Evolutionary conservation across 2,888 invertebrate genomes (phyloP).

Genomic region (Psylliodes chrysocephalus): DNA sequence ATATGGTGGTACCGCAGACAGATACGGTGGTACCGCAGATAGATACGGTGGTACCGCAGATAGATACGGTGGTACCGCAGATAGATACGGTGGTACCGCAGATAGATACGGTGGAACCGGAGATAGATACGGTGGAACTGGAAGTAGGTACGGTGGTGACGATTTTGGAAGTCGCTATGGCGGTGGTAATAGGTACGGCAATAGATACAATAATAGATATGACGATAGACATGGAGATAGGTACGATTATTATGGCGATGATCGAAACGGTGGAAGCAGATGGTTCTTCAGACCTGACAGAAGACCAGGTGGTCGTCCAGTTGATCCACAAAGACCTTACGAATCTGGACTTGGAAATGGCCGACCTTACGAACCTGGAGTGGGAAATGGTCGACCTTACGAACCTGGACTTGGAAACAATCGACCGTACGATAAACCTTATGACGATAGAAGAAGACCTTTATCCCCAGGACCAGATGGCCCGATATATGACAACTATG

Average conservation of each 20-base stretch:
- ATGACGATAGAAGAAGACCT: slow-evolving; percentile 51
- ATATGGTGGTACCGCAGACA: slow-evolving; percentile 53
- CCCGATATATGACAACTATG: slow-evolving; percentile 62
- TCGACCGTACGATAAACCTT: slow-evolving; percentile 30
- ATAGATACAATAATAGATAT: slow-evolving; percentile 54
- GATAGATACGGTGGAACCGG: slow-evolving; percentile 49
- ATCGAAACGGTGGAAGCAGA: slow-evolving; percentile 57
- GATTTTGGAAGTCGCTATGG: slow-evolving; percentile 40
- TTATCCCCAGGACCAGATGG: slow-evolving; percentile 62
- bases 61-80: slow-evolving; percentile 54
- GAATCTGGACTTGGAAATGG: slow-evolving; percentile 44
- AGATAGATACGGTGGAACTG: slow-evolving; percentile 53
- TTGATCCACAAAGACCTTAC: slow-evolving; percentile 45
- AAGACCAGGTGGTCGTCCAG: slow-evolving; percentile 54
- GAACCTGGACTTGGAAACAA: slow-evolving; percentile 37
- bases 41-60: slow-evolving; percentile 48
- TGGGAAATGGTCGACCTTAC: slow-evolving; percentile 7
- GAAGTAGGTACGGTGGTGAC: slow-evolving; percentile 43
- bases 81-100: slow-evolving; percentile 54
- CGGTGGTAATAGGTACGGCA: slow-evolving; percentile 54
- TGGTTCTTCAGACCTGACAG: slow-evolving; percentile 60
- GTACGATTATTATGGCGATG: slow-evolving; percentile 57
- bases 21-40: slow-evolving; percentile 41
- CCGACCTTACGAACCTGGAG: slow-evolving; percentile 30
- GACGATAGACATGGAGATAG: slow-evolving; percentile 51